A percentile compares a stretch with the other conserved stretches of the same genome.
Evolutionary conservation across 2,888 invertebrate species (phyloP).

Genomic region (Sphaerophoria taeniata): DNA sequence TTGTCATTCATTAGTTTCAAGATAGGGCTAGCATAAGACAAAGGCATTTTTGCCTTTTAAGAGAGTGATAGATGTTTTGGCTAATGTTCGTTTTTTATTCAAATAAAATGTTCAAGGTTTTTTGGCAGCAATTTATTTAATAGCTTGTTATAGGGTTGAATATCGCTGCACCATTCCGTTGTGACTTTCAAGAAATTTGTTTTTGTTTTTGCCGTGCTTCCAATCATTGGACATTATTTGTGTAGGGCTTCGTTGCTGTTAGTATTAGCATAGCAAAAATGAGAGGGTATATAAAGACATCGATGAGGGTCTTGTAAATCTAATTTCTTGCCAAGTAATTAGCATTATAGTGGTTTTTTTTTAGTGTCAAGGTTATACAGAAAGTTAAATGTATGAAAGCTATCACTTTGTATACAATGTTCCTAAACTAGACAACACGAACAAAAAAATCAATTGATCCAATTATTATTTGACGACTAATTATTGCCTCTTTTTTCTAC

Average conservation of each 20-base stretch:
- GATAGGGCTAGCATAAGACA: conserved; percentile 1
- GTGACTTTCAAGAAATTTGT: conserved; percentile 39
- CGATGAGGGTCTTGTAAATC: conserved; percentile 42
- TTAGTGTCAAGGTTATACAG: conserved; percentile 48
- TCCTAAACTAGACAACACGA: not conserved
- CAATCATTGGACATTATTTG: not conserved
- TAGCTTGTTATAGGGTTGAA: conserved; percentile 16
- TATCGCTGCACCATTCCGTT: conserved; percentile 10
- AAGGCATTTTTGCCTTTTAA: conserved; percentile 24
- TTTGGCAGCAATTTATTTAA: conserved; percentile 42
- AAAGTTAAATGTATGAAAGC: conserved; percentile 32
- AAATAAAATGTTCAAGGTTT: conserved; percentile 57
- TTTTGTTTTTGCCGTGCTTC: conserved; percentile 9
- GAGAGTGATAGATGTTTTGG: conserved; percentile 55
- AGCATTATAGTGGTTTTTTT: conserved; percentile 11
- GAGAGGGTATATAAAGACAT: conserved; percentile 20
- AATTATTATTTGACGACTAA: conserved; percentile 23
- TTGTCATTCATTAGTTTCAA: conserved; percentile 45
- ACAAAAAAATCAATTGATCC: conserved; percentile 18
- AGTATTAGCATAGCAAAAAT: conserved; percentile 23
- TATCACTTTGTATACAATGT: conserved; percentile 18
- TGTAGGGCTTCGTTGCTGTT: conserved; percentile 57
- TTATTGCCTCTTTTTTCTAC: conserved; percentile 32
- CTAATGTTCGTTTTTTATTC: conserved; percentile 48
- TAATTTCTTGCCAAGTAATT: conserved; percentile 70